Conservation (phyloP, 53 echinoderm and acorn worm species). For the Stichopus horrens region DNA sequence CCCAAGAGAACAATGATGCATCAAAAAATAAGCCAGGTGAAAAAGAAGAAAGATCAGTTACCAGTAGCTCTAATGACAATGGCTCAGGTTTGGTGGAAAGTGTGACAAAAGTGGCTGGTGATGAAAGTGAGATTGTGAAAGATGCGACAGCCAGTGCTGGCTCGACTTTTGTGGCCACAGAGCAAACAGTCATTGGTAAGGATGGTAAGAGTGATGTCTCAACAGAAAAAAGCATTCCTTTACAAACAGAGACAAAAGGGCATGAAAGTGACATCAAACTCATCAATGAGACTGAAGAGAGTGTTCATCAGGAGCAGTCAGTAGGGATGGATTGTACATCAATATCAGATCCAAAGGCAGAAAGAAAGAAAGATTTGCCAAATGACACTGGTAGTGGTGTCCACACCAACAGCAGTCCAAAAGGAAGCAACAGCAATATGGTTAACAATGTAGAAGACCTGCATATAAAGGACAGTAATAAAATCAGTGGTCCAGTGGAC, state of each 20-base stretch:
- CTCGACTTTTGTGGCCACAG: slow-evolving; percentile 3
- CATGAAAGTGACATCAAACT: neutral
- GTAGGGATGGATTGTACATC: neutral
- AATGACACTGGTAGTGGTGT: neutral
- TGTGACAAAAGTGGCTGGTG: neutral
- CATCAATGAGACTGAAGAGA: neutral
- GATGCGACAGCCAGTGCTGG: neutral
- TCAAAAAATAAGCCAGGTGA: neutral
- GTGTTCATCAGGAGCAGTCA: neutral
- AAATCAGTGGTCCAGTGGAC: neutral
- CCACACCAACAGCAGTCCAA: neutral
- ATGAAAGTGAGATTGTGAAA: neutral
- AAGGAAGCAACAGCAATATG: neutral
- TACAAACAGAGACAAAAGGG: neutral
- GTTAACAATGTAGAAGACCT: neutral
- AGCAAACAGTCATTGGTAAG: neutral
- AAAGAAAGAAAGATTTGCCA: neutral
- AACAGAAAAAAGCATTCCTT: neutral
- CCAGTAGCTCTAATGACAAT: neutral
- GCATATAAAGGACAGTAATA: neutral
- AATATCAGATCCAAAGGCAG: neutral
- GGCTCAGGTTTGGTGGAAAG: neutral
- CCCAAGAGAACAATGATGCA: neutral
- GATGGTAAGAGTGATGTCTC: neutral
- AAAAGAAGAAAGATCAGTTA: neutral